Evolutionary conservation across 2,888 invertebrate genomes (phyloP), one percentile per base, ranked within the genome.

Genomic region (Drosophila birchii): DNA sequence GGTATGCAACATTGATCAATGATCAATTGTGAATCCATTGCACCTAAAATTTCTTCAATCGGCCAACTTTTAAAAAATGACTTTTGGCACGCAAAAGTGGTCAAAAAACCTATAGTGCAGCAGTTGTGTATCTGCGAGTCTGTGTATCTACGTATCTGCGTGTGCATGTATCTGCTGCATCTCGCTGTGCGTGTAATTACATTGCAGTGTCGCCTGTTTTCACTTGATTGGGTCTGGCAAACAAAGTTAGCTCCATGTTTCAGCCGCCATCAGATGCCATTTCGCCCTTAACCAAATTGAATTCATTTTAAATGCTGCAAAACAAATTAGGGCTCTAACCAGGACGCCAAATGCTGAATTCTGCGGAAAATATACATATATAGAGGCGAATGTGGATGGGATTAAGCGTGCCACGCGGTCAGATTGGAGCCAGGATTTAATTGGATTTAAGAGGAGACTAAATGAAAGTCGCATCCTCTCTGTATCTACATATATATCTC

Each of bases 171-270:
- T 57, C 49, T 45, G 32, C 60, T 57, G 34, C 32, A 32, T 58
- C 45, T n/a, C 44, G 14, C 18, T 43, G 39, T 53, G 29, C 38
- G 41, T 43, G 47, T 70, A 70, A 60, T 63, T 76, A 71, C 67
- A 76, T 64, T 76, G 60, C 68, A 60, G 56, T 60, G 55, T 41
- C 58, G 63, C 53, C 66, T 53, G 63, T 75, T 82, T 79, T 81
- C 72, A 80, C 69, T 79, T 83, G 88, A 88, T 86, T 83, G 78
- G 47, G 29, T 47, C 47, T 67, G 49, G 32, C 70, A 76, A 68
- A 71, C 80, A 70, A 75, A 79, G 66, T 78, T 85, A 73, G 61
- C 69, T 57, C 51, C 68, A 9, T 69, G 26, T 45, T 45, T 5
- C 62, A 54, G 72, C 69, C 55, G 44, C 63, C 44, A 66, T 55